phyloP scores from a whole-genome alignment of 2,113 vertebrate species.

The Pelodiscus sinensis region DNA sequence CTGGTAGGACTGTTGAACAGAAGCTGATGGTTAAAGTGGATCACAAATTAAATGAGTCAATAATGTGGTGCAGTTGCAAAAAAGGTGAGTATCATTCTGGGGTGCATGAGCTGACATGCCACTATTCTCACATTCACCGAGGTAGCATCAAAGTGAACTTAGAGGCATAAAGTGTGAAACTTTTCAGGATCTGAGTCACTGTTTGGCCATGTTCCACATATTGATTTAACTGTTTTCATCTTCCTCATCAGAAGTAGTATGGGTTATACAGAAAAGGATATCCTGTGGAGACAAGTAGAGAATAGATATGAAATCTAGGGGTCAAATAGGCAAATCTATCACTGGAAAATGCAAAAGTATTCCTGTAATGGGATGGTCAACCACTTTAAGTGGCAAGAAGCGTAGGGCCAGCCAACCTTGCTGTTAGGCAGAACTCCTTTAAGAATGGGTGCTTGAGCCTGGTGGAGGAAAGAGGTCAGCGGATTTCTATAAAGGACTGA shows the following conservation, averaged over 20 bases:
- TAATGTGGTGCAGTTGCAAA: background rate
- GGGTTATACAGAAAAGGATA: background rate
- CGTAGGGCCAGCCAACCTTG: background rate
- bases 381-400: background rate
- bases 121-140: accelerated
- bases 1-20: background rate
- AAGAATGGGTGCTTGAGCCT: background rate
- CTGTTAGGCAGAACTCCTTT: background rate
- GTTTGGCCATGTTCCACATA: background rate
- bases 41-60: background rate
- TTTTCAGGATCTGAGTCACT: accelerated
- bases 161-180: background rate
- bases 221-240: background rate
- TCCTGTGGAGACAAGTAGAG: background rate
- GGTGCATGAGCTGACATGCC: background rate
- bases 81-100: background rate
- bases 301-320: background rate
- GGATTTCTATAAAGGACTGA: background rate
- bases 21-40: background rate
- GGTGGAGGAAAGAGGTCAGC: background rate
- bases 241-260: background rate
- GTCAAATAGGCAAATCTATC: background rate
- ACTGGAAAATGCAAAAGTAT: background rate
- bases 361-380: background rate
- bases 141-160: accelerated